Percentiles rank a stretch among this genome's conserved stretches.
phyloP scores from a whole-genome alignment of 2,888 invertebrate genomes.

The Polyommatus icarus region DNA sequence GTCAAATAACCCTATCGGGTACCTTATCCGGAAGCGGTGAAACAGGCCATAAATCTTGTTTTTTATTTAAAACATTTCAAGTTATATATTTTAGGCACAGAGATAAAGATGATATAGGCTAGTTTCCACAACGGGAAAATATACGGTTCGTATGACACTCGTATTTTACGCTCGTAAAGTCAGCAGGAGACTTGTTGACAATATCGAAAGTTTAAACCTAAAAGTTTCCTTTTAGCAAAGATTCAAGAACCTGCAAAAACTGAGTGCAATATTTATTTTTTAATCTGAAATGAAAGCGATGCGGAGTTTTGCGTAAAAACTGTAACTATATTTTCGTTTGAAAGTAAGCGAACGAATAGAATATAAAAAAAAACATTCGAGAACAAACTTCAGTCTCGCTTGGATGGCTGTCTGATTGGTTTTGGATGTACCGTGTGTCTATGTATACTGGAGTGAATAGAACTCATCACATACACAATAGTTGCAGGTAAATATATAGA shows the following conservation, averaged over 20 bases:
- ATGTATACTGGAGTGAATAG: background rate
- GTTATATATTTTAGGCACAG: no score
- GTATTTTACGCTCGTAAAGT: no score
- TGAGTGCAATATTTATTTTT: background rate
- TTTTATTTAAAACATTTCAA: no score
- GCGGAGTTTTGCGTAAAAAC: background rate
- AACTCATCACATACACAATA: background rate
- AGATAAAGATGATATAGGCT: no score
- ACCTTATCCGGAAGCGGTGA: no score
- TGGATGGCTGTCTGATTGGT: background rate
- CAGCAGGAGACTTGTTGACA: background rate
- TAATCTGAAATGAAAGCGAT: conserved; percentile 3
- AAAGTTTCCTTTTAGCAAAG: background rate
- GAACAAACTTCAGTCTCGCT: background rate
- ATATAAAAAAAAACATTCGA: background rate
- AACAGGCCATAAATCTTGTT: no score
- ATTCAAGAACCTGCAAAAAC: background rate
- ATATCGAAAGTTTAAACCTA: background rate
- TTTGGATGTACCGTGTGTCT: background rate
- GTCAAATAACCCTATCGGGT: no score
- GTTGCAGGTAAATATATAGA: background rate
- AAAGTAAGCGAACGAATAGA: background rate
- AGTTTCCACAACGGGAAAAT: no score
- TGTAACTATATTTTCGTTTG: conserved; percentile 7
- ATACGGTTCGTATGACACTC: no score